A percentile compares a stretch with the other conserved stretches of the same genome.
Evolutionary conservation across 2,888 invertebrate species (phyloP).

Genomic region (Eupithecia centaureata): DNA sequence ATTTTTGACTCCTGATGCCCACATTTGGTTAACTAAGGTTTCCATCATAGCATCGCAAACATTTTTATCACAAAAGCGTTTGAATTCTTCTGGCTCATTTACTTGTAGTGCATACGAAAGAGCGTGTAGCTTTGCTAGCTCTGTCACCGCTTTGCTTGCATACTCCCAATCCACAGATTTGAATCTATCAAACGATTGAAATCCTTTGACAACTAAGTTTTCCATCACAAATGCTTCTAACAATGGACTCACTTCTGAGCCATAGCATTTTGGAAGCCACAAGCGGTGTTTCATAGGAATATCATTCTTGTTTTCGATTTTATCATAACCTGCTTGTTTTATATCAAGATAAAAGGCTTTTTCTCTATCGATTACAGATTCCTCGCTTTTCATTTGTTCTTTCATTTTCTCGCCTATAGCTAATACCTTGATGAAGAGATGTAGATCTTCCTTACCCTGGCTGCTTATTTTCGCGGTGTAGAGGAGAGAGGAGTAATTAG

Average conservation of each 20-base stretch:
- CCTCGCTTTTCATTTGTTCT: neutral
- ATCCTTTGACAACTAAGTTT: conserved; percentile 51
- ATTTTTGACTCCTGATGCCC: neutral
- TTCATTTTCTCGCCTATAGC: conserved; percentile 13
- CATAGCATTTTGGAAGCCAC: conserved; percentile 47
- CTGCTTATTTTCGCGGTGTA: conserved; percentile 19
- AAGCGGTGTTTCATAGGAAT: conserved; percentile 44
- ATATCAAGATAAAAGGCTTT: conserved; percentile 32
- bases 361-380: conserved; percentile 6
- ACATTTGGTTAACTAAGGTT: conserved; percentile 5
- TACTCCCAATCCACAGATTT: conserved; percentile 54
- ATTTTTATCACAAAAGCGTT: conserved; percentile 5
- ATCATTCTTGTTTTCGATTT: conserved; percentile 31
- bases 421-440: conserved; percentile 23
- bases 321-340: conserved; percentile 25
- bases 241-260: conserved; percentile 31
- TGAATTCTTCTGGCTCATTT: conserved; percentile 51
- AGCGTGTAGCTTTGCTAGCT: conserved; percentile 60
- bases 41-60: conserved; percentile 9
- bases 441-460: conserved; percentile 4
- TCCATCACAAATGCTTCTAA: conserved; percentile 58
- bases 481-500: conserved; percentile 21
- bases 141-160: conserved; percentile 45
- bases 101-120: conserved; percentile 56
- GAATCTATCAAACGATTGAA: conserved; percentile 49